These are phyloP conservation scores for Yoshiicerus persimilis DNA, from an alignment of 1,140 invertebrate species.

Conservation along the genomic window DNA sequence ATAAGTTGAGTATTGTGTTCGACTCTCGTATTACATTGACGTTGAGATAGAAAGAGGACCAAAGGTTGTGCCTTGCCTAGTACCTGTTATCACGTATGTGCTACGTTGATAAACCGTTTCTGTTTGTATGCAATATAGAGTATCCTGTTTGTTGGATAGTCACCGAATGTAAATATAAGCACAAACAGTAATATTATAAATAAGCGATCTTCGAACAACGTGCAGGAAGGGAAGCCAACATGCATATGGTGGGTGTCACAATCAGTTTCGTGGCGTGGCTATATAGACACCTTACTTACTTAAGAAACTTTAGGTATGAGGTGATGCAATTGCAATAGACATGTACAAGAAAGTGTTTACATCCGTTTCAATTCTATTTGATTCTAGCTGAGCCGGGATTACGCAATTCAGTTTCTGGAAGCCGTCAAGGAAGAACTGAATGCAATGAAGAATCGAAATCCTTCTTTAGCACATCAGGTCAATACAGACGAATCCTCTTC, in stretches of 20 bases:
- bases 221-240: too few relatives aligned
- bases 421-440: slow-evolving; percentile 71
- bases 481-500: neutral
- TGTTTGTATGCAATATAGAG: too few relatives aligned
- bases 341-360: neutral
- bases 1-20: neutral
- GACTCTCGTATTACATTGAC: neutral
- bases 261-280: neutral
- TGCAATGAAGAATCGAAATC: slow-evolving; percentile 65
- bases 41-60: neutral
- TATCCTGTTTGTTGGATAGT: too few relatives aligned
- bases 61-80: neutral
- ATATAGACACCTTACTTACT: neutral
- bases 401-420: slow-evolving; percentile 70
- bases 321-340: neutral
- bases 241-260: too few relatives aligned
- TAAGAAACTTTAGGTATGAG: neutral
- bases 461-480: slow-evolving; percentile 50
- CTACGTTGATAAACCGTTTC: neutral
- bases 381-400: slow-evolving; percentile 65
- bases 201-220: too few relatives aligned
- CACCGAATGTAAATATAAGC: too few relatives aligned
- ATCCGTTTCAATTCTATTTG: neutral
- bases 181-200: too few relatives aligned
- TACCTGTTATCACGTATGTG: neutral